A percentile compares a stretch with the other conserved stretches of the same genome.
These are phyloP conservation scores for Anas acuta DNA, from an alignment of 2,797 vertebrate species.

Conservation along the genomic window DNA sequence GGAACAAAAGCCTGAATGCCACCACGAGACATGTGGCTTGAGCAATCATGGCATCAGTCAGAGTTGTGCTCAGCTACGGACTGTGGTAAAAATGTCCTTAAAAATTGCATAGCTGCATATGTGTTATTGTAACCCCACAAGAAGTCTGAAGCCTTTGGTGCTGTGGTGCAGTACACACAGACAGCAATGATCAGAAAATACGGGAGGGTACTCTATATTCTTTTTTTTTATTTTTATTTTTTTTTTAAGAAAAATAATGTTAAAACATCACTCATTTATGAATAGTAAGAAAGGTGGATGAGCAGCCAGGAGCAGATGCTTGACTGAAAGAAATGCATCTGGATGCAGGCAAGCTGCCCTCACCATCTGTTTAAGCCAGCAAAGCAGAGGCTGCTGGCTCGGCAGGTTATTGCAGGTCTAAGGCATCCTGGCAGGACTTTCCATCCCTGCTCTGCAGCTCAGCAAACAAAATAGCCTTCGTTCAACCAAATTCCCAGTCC, in stretches of 20 bases:
- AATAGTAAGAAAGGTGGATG: not conserved
- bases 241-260: not conserved
- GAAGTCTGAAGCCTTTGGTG: not conserved
- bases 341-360: not conserved
- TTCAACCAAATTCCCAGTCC: not conserved
- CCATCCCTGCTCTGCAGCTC: not conserved
- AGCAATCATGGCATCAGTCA: not conserved
- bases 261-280: not conserved
- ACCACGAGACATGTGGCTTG: not conserved
- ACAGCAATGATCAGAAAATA: not conserved
- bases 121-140: not conserved
- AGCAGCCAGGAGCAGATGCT: not conserved
- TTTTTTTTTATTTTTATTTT: not conserved
- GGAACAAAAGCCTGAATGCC: not conserved
- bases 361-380: not conserved
- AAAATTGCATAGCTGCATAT: not conserved
- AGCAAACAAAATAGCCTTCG: not conserved
- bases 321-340: not conserved
- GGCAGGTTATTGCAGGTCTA: not conserved
- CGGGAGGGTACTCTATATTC: not conserved
- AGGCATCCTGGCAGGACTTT: rapidly evolving
- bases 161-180: not conserved
- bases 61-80: not conserved
- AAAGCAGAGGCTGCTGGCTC: rapidly evolving
- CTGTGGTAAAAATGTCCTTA: not conserved